Percentiles rank a stretch among this genome's conserved stretches.
phyloP scores from a whole-genome alignment of 92 coral and sea anemone genomes.

The Actinernus sp. region DNA sequence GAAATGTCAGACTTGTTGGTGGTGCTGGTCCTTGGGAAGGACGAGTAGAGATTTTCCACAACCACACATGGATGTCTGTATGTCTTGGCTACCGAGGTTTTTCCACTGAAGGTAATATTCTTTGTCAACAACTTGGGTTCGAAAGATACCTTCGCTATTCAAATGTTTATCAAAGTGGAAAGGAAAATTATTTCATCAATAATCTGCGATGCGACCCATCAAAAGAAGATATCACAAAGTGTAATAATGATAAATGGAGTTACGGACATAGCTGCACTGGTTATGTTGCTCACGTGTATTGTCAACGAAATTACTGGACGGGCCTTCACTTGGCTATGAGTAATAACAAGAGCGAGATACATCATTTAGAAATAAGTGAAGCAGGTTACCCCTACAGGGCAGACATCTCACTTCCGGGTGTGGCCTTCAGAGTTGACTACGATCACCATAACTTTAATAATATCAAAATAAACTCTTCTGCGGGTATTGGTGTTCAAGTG shows the following conservation, averaged over 20 bases:
- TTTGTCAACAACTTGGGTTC: conserved; percentile 62
- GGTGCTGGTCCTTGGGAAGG: conserved; percentile 76
- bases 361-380: conserved; percentile 53
- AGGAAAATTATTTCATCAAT: conserved; percentile 24
- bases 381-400: conserved; percentile 68
- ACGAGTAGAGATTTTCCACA: conserved; percentile 31
- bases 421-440: conserved; percentile 51
- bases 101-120: conserved; percentile 19
- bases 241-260: conserved; percentile 42
- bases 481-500: conserved; percentile 45
- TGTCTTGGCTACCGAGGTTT: conserved; percentile 23
- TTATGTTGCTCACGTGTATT: conserved; percentile 15
- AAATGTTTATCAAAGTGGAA: neutral
- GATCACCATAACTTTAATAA: conserved; percentile 52
- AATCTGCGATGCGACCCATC: conserved; percentile 37
- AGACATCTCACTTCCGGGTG: conserved; percentile 48
- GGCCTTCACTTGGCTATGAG: conserved; percentile 66
- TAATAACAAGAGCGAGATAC: conserved; percentile 28
- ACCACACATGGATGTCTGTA: conserved; percentile 55
- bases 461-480: conserved; percentile 35
- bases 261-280: conserved; percentile 35
- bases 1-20: conserved; percentile 34
- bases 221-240: conserved; percentile 48
- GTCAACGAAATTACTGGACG: conserved; percentile 59
- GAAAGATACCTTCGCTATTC: neutral